Evolutionary conservation across 2,888 invertebrate species (phyloP), one percentile per base, ranked within the genome.

Genomic region (Lymantria dispar): DNA sequence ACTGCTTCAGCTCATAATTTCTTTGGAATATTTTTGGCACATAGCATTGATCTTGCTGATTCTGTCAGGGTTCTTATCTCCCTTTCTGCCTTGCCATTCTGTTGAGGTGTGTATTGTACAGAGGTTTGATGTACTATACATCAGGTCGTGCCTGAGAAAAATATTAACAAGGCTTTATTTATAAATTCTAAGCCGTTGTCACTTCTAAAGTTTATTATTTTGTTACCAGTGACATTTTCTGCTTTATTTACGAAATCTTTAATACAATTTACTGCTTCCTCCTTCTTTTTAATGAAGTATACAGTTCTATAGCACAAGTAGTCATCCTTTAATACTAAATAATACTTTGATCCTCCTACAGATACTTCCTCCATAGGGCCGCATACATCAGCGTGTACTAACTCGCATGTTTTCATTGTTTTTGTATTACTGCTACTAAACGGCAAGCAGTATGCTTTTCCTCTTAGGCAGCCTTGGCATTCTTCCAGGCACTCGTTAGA

Each of bases 31-130:
- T 12, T 38, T n/a, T 1, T 7, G 2, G 5, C 38, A 38, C n/a
- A 12, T n/a, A 38, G 1, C 47, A 58, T 48, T 5, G 54, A 29
- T 1, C 54, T 13, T n/a, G 54, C 54, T 22, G 47, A 43, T 33
- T 58, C 58, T 0, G 52, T 50, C 0, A 58, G 0, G 0, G 47
- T 54, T n/a, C 54, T 8, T 8, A 40, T 54, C 7, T 54, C 50
- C 8, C 54, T 3, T 31, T 54, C 48, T 0, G 29, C 45, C 0
- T n/a, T 39, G 0, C 54, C 47, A 37, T 49, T 49, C 2, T 54
- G 47, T 30, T 50, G 44, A 8, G 51, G 47, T 0, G 43, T 47
- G 9, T 36, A 51, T 9, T 36, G 0, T 2, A 51, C 44, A 3
- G 51, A 9, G 11, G 29, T 44, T 45, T 51, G 47, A 15, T 51